These are phyloP conservation scores for Babylonia areolata DNA, from an alignment of 1,140 invertebrate species.

Conservation along the genomic window DNA sequence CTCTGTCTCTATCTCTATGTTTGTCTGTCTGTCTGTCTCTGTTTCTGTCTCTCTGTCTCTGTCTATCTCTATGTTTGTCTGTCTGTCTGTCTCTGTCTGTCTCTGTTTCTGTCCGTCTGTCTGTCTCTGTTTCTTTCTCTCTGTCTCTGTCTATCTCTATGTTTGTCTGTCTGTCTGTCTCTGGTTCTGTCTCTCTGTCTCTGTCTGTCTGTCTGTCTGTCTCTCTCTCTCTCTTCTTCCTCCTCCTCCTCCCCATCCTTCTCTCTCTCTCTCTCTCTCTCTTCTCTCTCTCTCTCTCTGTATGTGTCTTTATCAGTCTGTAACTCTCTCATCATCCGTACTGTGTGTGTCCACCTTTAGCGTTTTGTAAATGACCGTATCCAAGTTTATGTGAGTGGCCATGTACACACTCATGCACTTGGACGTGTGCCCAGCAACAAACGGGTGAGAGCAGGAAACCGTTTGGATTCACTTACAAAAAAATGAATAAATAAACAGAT, in stretches of 20 bases:
- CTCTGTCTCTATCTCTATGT: background rate
- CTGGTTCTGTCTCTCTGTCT: background rate
- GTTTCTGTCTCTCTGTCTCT: background rate
- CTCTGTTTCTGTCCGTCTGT: background rate
- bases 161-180: background rate
- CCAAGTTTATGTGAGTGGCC: too few species aligned
- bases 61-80: background rate
- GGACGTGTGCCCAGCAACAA: too few species aligned
- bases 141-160: background rate
- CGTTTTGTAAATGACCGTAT: too few species aligned
- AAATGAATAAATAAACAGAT: too few species aligned
- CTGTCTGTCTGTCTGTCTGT: too few species aligned
- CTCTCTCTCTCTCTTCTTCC: too few species aligned
- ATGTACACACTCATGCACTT: too few species aligned
- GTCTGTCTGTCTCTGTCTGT: background rate
- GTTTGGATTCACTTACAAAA: too few species aligned
- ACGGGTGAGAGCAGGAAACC: too few species aligned
- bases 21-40: background rate
- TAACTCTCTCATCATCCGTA: background rate
- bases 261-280: background rate
- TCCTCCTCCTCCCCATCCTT: background rate
- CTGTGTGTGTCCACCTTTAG: too few species aligned
- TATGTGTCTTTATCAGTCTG: background rate
- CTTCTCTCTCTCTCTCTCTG: background rate
- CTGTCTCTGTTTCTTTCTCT: background rate